Conservation (phyloP, 2,797 vertebrate species). For the Botia almorhae region DNA sequence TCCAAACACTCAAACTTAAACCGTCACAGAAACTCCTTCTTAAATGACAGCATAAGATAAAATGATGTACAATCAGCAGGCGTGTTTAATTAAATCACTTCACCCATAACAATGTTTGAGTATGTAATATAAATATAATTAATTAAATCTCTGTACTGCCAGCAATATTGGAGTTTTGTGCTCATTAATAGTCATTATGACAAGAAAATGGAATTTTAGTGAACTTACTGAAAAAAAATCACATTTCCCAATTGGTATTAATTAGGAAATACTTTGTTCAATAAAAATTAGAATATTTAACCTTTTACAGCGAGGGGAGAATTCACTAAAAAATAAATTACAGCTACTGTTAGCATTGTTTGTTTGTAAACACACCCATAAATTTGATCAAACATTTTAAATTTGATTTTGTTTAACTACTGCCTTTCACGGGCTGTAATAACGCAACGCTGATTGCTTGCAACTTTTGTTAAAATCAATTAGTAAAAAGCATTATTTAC, state of each 20-base stretch:
- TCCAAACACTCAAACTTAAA: conserved; percentile 6
- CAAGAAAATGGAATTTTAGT: not conserved
- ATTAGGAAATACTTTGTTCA: not conserved
- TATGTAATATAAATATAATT: not conserved
- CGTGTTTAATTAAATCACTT: not conserved
- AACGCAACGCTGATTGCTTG: too few species aligned
- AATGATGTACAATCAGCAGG: not conserved
- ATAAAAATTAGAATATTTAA: not conserved
- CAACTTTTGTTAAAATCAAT: too few species aligned
- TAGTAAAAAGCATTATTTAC: too few species aligned
- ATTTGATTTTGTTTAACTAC: too few species aligned
- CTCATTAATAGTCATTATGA: not conserved
- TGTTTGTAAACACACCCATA: not conserved
- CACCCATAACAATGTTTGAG: not conserved
- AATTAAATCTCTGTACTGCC: not conserved
- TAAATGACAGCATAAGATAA: not conserved
- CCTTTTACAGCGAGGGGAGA: not conserved
- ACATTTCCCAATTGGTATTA: not conserved
- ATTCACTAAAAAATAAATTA: not conserved
- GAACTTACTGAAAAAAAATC: not conserved
- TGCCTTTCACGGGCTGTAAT: too few species aligned
- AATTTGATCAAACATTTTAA: too few species aligned
- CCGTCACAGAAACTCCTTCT: not conserved
- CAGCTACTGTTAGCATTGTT: not conserved
- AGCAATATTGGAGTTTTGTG: not conserved